Evolutionary conservation across 1,140 invertebrate genomes (phyloP), one percentile per base, ranked within the genome.

Genomic region (Heliconius hewitsoni): DNA sequence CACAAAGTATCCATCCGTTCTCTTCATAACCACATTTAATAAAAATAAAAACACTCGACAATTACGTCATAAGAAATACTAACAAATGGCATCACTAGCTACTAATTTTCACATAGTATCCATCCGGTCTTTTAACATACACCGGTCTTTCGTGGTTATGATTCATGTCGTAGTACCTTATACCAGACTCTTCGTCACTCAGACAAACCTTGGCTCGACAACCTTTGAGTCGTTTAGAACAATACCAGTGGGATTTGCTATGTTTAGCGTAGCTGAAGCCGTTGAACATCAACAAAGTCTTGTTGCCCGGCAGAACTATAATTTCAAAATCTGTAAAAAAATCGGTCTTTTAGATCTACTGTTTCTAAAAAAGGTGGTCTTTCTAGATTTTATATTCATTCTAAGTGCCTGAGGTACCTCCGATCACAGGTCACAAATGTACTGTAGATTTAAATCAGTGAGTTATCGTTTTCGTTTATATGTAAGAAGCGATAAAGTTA

Each of bases 181-280:
- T 83, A 19, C 79, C 55, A 0, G 81, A 83, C 19, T 85, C 74
- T 11, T 86, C 82, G 19, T 78, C 60, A 39, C 83, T 85, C 13
- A 90, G 72, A 42, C 83, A 84, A 9, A 89, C 84, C 30, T 78
- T 88, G 13, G 88, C 90, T 37, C 85, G 88, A 73, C 89, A 91
- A 1, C 86, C 86, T 71, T 85, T 87, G 1, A 66, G 39, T 73
- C 85, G 89, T 74, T 90, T 90, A 3, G 90, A 91, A 71, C 90
- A 91, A 71, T 90, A 91, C 74, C 77, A 91, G 72, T 89, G 88
- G 19, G 83, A 83, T 16, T 76, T 84, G 0, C 79, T 80, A 0
- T 79, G 81, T 71, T 85, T 82, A 1, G 89, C 83, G 71, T 86
- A 86, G 0, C 83, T 85, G 50, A 82, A 86, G n/a, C 80, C 81